Evolutionary conservation across 2,113 vertebrate species (phyloP).

Genomic region (Bolborhynchus lineola): DNA sequence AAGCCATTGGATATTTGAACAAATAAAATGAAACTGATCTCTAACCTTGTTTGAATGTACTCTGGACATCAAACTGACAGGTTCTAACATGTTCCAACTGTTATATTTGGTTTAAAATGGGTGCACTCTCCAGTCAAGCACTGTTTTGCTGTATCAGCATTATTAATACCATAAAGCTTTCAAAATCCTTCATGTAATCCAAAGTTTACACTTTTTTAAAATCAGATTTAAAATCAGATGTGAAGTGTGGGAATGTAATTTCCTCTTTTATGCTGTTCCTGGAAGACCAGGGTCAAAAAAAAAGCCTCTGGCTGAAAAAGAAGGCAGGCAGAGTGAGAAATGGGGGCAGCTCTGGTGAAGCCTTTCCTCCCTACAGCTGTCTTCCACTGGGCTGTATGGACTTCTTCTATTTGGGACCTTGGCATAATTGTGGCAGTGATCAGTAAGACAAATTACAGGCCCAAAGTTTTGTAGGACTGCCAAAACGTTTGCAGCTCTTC

Average conservation of each 20-base stretch:
- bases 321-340: not conserved
- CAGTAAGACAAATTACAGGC: constrained; percentile 5
- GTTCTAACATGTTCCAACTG: not conserved
- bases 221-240: not conserved
- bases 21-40: not conserved
- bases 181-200: constrained; percentile 33
- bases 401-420: not conserved
- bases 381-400: not conserved
- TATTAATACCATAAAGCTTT: constrained; percentile 59
- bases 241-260: not conserved
- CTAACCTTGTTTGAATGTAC: not conserved
- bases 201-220: not conserved
- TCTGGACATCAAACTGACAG: not conserved
- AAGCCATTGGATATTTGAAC: not conserved
- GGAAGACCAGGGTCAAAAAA: not conserved
- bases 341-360: not conserved
- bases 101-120: constrained; percentile 10
- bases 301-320: not conserved
- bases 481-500: constrained; percentile 25
- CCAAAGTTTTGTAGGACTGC: not conserved
- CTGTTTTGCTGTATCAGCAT: constrained; percentile 42
- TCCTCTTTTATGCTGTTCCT: not conserved
- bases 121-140: not conserved
- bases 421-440: not conserved
- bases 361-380: not conserved